Evolutionary conservation across 2,113 vertebrate genomes (phyloP).

Genomic region (Cheirogaleus medius): DNA sequence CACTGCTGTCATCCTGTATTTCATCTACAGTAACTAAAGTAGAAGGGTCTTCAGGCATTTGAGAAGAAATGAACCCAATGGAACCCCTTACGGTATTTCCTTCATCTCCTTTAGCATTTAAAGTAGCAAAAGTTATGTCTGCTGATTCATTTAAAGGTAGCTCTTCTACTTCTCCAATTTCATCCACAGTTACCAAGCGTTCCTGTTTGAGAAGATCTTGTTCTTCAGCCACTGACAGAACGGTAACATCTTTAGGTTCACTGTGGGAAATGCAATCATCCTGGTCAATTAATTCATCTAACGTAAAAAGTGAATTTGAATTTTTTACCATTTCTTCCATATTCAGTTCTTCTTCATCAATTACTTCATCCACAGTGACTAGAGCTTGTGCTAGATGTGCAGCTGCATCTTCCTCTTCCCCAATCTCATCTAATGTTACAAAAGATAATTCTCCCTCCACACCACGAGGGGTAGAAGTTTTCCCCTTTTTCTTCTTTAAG

Average conservation of each 20-base stretch:
- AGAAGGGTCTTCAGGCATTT: constrained; percentile 80
- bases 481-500: constrained; percentile 80
- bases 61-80: constrained; percentile 70
- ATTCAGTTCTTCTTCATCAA: constrained; percentile 87
- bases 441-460: constrained; percentile 80
- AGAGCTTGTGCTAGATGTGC: constrained; percentile 70
- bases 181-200: constrained; percentile 85
- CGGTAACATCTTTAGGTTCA: constrained; percentile 44
- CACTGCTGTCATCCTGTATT: constrained; percentile 80
- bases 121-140: constrained; percentile 4
- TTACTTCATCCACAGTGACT: constrained; percentile 88
- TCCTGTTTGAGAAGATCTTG: constrained; percentile 81
- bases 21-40: constrained; percentile 84
- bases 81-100: constrained; percentile 52
- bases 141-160: constrained; percentile 76
- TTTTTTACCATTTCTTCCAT: constrained; percentile 75
- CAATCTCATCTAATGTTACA: constrained; percentile 91
- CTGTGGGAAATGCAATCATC: constrained; percentile 79
- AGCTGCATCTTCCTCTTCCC: constrained; percentile 89
- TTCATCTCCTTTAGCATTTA: constrained; percentile 61
- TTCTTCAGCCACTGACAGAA: constrained; percentile 64
- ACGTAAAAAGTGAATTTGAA: constrained; percentile 84
- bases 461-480: background rate
- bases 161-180: constrained; percentile 87
- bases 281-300: constrained; percentile 88